Evolutionary conservation across 2,113 vertebrate species (phyloP), one percentile per base, ranked within the genome.

Genomic region (Rhinoptilus africanus): DNA sequence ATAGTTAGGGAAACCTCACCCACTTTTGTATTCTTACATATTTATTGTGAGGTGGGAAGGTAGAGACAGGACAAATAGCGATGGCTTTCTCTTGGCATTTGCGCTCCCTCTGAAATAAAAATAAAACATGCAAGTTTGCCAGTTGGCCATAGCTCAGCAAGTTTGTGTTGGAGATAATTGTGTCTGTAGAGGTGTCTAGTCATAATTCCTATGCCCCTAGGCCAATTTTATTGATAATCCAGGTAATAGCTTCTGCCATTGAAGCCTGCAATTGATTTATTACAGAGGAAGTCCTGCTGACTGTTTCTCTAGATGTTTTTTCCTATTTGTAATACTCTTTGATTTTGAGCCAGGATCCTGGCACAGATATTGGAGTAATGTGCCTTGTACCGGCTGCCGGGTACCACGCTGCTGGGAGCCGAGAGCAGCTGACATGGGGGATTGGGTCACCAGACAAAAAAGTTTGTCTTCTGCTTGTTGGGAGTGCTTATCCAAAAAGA

Each of bases 201-300:
- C 2, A 0, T 34, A 74, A 87, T 35, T 64, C 39, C 20, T 54
- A 3, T 39, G 48, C 48, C 59, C 41, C 69, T 43, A 6, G 34
- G 60, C 73, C 69, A 72, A 1, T 34, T 35, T 41, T 74, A 83
- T 71, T 82, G 83, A 78, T 89, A 75, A 93, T 87, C 17, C 39
- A 69, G 35, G 64, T 88, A 82, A 66, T 16, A 68, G 28, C 56
- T 86, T 72, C 89, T 94, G 73, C 56, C 43, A 34, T 6, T 64
- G 92, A 68, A 81, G 60, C 30, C 68, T 91, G 51, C 9, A 4
- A 19, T 84, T 71, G 37, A 78, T 85, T 95, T 92, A 84, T 62
- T 53, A 34, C 30, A 43, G 81, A 64, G 34, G 45, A 82, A 35
- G 78, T 67, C 21, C 3, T 73, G 41, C 63, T 80, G 83, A 2